Evolutionary conservation across 2,113 vertebrate species (phyloP).

Genomic region (Chaetodon trifascialis): DNA sequence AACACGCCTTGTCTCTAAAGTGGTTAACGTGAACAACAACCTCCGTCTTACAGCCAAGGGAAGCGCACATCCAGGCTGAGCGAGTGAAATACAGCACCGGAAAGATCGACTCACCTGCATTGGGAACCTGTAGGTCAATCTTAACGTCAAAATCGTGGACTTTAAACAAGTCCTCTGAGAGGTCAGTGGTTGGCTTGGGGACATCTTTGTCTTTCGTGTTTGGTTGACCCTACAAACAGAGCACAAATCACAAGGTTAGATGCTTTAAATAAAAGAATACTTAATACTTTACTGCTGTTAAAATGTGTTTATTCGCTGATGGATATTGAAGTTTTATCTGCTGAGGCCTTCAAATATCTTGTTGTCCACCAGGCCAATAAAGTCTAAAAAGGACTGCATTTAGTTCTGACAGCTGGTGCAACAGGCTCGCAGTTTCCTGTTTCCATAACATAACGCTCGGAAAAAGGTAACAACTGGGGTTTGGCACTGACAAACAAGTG

Average conservation of each 20-base stretch:
- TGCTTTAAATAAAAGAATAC: background rate
- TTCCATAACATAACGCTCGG: background rate
- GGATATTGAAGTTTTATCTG: too few relatives aligned
- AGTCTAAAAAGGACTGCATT: too few relatives aligned
- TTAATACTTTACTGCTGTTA: too few relatives aligned
- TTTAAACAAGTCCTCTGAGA: conserved; percentile 99
- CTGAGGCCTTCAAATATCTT: too few relatives aligned
- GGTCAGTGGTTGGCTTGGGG: conserved; percentile 94
- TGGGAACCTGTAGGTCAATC: conserved; percentile 99
- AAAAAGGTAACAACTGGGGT: conserved; percentile 9
- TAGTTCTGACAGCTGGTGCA: too few relatives aligned
- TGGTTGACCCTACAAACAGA: conserved; percentile 82
- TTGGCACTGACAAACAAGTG: background rate
- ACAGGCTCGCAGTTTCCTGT: background rate
- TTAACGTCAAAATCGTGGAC: conserved; percentile 99
- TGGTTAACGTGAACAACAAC: background rate
- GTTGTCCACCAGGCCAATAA: too few relatives aligned
- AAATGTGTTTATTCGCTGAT: too few relatives aligned
- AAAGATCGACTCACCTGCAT: conserved; percentile 88
- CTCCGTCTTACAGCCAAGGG: background rate
- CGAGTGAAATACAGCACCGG: background rate
- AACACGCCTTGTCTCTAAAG: background rate
- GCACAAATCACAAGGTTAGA: background rate
- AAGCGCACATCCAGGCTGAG: too few relatives aligned
- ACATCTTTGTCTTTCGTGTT: conserved; percentile 91